These are phyloP conservation scores for Manis javanica DNA, from an alignment of 2,797 vertebrate genomes.

Conservation along the genomic window DNA sequence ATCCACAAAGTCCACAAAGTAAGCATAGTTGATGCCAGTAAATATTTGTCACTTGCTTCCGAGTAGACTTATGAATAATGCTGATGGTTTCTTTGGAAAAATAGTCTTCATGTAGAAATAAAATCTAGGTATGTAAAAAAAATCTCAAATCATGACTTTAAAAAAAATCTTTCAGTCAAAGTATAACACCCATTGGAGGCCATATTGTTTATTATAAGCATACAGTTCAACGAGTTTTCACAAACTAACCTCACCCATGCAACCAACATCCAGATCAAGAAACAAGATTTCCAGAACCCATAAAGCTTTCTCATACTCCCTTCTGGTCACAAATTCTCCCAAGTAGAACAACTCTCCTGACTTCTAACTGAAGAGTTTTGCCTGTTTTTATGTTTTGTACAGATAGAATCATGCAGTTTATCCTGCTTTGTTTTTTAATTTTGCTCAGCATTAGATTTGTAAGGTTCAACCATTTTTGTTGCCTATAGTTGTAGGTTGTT, in stretches of 20 bases:
- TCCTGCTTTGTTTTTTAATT: neutral
- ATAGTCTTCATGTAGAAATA: neutral
- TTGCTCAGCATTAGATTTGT: neutral
- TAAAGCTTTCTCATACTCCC: neutral
- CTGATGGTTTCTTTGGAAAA: neutral
- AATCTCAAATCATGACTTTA: neutral
- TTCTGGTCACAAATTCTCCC: neutral
- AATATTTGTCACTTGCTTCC: neutral
- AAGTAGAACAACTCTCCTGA: neutral
- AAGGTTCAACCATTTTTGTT: neutral
- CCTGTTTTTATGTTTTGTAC: neutral
- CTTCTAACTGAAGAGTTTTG: neutral
- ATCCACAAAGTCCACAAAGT: neutral
- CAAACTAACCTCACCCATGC: neutral
- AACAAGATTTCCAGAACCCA: neutral
- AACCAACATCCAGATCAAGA: neutral
- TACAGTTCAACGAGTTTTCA: neutral
- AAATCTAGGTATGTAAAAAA: neutral
- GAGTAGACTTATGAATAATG: neutral
- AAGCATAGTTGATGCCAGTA: neutral
- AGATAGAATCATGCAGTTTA: neutral
- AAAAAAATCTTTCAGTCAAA: neutral
- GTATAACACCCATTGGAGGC: neutral
- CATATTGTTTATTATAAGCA: neutral
- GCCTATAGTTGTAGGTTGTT: neutral